Conservation (phyloP, 2,888 invertebrate species). For the Philaethria dido region DNA sequence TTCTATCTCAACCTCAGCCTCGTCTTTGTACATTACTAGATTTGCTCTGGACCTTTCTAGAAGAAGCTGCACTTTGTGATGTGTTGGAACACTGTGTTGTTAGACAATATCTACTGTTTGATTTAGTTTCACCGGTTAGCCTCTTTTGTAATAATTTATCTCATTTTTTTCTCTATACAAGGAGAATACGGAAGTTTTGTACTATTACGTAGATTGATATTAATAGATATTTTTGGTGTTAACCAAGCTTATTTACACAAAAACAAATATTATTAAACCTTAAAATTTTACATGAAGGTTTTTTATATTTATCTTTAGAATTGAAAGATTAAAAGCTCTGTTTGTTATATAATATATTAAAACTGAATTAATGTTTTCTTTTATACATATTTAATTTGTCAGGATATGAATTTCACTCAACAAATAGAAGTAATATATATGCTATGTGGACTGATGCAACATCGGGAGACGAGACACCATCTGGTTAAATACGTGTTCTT, state of each 20-base stretch:
- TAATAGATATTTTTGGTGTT: too few relatives aligned
- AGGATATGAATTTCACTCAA: constrained; percentile 77
- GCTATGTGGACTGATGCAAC: constrained; percentile 85
- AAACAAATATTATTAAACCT: too few relatives aligned
- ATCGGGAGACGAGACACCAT: constrained; percentile 85
- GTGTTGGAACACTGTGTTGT: constrained; percentile 86
- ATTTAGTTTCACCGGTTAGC: constrained; percentile 82
- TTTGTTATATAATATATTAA: too few relatives aligned
- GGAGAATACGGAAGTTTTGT: too few relatives aligned
- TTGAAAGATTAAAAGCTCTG: too few relatives aligned
- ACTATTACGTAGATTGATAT: too few relatives aligned
- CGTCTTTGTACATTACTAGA: constrained; percentile 77
- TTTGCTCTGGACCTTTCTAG: constrained; percentile 87
- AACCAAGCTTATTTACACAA: too few relatives aligned
- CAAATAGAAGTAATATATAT: constrained; percentile 85
- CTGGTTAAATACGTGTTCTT: constrained; percentile 86
- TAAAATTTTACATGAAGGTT: too few relatives aligned
- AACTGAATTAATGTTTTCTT: background rate
- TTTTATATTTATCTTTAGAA: too few relatives aligned
- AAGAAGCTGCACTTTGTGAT: constrained; percentile 85
- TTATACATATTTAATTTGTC: background rate
- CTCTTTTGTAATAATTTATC: background rate
- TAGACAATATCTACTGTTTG: constrained; percentile 84
- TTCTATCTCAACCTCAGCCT: constrained; percentile 62
- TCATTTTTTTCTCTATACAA: too few relatives aligned